Evolutionary conservation across 2,113 vertebrate genomes (phyloP).

Genomic region (Urocitellus parryii): DNA sequence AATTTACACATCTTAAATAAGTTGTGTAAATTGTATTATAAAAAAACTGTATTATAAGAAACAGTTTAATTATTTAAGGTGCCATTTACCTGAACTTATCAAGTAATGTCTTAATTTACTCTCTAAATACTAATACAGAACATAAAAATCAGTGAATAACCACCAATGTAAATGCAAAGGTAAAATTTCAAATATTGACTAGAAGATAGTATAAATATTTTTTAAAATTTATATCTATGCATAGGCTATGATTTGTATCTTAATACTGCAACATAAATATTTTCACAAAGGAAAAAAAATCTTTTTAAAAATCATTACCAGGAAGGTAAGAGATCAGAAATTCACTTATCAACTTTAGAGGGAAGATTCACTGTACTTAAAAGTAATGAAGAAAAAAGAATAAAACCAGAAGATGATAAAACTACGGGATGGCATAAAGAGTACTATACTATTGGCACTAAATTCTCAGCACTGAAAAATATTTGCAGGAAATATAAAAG

Average conservation of each 20-base stretch:
- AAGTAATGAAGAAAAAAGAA: background rate
- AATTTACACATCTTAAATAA: constrained; percentile 33
- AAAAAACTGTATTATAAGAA: constrained; percentile 19
- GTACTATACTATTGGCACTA: background rate
- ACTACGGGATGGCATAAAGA: background rate
- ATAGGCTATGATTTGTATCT: constrained; percentile 31
- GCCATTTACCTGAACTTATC: background rate
- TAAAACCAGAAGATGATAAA: background rate
- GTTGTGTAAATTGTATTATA: background rate
- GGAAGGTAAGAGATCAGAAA: constrained; percentile 2
- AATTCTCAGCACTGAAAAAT: background rate
- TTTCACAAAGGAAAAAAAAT: background rate
- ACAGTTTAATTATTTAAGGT: background rate
- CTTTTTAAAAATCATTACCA: background rate
- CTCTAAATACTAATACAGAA: background rate
- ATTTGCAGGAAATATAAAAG: constrained; percentile 19
- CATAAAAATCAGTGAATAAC: background rate
- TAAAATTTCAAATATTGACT: background rate
- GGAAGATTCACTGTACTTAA: background rate
- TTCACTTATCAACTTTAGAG: background rate
- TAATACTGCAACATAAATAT: constrained; percentile 5
- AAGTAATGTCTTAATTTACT: constrained; percentile 37
- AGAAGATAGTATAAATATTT: background rate
- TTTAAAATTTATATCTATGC: background rate
- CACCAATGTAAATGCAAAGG: background rate